phyloP scores from a whole-genome alignment of 1,140 invertebrate species.

The Nixonia krombeini region DNA sequence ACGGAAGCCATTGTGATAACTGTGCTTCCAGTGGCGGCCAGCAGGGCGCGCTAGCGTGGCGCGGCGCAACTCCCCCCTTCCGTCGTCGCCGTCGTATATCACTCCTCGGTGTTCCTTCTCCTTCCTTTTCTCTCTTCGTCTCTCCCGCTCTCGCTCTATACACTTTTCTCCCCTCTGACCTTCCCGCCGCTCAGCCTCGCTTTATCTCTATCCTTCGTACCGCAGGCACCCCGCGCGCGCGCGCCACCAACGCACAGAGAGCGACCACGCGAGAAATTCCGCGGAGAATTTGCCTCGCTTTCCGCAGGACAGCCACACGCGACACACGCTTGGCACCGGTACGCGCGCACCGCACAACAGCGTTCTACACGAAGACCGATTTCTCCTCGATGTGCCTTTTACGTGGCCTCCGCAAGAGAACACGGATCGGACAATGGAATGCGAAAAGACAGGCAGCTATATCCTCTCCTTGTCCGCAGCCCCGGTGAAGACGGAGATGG shows the following conservation, averaged over 20 bases:
- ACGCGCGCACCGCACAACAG: not conserved
- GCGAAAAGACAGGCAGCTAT: too few relatives aligned
- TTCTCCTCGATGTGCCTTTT: too few relatives aligned
- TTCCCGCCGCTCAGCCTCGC: conserved; percentile 9
- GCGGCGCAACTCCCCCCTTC: conserved; percentile 26
- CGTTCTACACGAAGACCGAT: too few relatives aligned
- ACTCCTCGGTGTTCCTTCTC: conserved; percentile 9
- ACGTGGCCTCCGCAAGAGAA: too few relatives aligned
- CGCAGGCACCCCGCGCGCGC: conserved; percentile 14
- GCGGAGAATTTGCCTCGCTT: conserved; percentile 4
- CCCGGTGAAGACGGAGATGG: conserved; percentile 11
- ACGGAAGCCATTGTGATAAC: conserved; percentile 85
- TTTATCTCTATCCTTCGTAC: conserved; percentile 28
- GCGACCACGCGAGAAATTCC: conserved; percentile 11
- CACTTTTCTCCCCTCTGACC: conserved; percentile 20
- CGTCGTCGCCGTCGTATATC: too few relatives aligned
- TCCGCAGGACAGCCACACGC: conserved; percentile 4
- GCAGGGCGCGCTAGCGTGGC: conserved; percentile 49
- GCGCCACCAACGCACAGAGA: conserved; percentile 16
- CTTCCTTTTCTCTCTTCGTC: conserved; percentile 5
- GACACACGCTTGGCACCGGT: conserved; percentile 6
- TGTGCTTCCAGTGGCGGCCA: conserved; percentile 63
- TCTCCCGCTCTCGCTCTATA: not conserved
- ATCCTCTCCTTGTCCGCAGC: not conserved
- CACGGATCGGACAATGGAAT: too few relatives aligned